Evolutionary conservation across 2,113 vertebrate genomes (phyloP).

Genomic region (Limanda limanda): DNA sequence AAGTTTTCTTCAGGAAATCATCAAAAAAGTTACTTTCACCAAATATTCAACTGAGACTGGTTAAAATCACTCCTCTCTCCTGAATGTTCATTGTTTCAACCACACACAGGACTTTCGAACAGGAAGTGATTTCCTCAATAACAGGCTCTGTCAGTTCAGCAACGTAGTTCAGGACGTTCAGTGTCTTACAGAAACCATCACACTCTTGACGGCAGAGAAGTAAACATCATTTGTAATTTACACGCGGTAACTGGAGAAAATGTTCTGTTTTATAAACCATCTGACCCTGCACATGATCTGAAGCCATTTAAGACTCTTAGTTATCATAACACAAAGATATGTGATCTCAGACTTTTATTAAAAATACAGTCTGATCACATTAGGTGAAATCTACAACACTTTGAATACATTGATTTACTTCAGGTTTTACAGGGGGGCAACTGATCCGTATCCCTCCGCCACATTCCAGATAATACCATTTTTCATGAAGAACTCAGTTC

Average conservation of each 20-base stretch:
- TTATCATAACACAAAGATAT: not conserved
- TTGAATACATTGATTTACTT: not conserved
- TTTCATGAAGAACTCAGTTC: slow-evolving; percentile 75
- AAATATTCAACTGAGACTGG: too few species aligned
- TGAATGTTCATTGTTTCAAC: too few species aligned
- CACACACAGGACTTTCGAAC: too few species aligned
- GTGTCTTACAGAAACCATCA: too few species aligned
- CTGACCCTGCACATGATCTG: slow-evolving; percentile 6
- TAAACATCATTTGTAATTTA: not conserved
- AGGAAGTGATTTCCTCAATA: too few species aligned
- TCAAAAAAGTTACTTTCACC: not conserved
- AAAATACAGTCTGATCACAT: not conserved
- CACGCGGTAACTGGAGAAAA: slow-evolving; percentile 3
- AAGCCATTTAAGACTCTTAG: not conserved
- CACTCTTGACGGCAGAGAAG: too few species aligned
- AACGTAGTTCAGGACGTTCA: too few species aligned
- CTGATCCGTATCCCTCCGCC: slow-evolving; percentile 78
- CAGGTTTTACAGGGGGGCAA: slow-evolving; percentile 65
- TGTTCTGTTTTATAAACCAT: not conserved
- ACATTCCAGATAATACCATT: slow-evolving; percentile 78
- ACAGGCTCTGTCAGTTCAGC: too few species aligned
- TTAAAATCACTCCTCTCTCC: too few species aligned
- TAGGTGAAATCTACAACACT: not conserved
- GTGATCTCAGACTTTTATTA: not conserved
- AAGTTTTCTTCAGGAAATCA: not conserved